Base-by-base conservation (phyloP, 1,140 invertebrate species). In the Drosophila micromelanica region DNA sequence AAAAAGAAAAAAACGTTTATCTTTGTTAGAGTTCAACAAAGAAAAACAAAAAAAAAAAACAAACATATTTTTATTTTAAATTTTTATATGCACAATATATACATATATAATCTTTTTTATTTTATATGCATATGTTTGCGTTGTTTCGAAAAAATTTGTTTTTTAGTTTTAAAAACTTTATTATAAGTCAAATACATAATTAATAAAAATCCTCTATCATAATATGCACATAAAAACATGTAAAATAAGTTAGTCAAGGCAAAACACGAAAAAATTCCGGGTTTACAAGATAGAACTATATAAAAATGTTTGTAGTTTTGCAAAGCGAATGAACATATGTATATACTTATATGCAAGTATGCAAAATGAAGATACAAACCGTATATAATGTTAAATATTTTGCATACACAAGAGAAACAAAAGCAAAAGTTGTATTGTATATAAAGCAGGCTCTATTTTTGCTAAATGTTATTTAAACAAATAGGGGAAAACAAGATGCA, bases 381-480 rank as follows among this genome's bases (percentile, higher is more conserved):
- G 67, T 78, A 86, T 86, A 82, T 78, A 87, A 87, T 70, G 82
- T 86, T 86, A 87, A 78, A 87, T 87, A 87, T 87, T 87, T 87
- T 87, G 82, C 82, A 87, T 73, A 79, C 42, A 76, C 46, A 65
- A 67, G 20, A 23, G 20, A 23, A 38, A 43, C 54, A 65, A 51
- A 79, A 63, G 46, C 69, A 78, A 76, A 81, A 82, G 79, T 84
- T 89, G 73, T 89, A 89, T 78, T 89, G 84, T 89, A 89, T 73
- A 89, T 84, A 89, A 90, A 77, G 84, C 76, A 90, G 80, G 76
- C 84, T 87, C 79, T 89, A 89, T 89, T 89, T 89, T 89, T 89
- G 84, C 84, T 89, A 89, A 89, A 89, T 89, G 84, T 89, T 89
- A 89, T 90, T 90, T 84, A 74, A 89, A 89, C 79, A 89, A 89